A percentile compares a stretch with the other conserved stretches of the same genome.
phyloP scores from a whole-genome alignment of 2,888 invertebrate genomes.

The Holacanthella duospinosa region DNA sequence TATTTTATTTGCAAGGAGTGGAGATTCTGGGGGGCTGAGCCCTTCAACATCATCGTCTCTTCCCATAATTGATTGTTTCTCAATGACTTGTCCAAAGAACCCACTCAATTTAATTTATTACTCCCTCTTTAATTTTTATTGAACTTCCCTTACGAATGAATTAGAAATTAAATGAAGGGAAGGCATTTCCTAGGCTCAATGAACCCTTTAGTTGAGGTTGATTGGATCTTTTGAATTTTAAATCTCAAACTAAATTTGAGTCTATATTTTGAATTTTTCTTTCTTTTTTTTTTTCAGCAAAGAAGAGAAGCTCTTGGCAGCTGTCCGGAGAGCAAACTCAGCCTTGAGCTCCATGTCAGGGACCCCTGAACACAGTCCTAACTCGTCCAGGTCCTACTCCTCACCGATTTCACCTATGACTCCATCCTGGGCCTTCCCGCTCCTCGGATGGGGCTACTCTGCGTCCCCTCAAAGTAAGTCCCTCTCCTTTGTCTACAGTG shows the following conservation, averaged over 20 bases:
- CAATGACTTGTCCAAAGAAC: neutral
- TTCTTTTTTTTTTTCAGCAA: constrained; percentile 29
- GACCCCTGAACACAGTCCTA: constrained; percentile 38
- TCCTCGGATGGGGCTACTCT: constrained; percentile 37
- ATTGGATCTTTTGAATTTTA: no score
- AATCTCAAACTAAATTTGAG: neutral
- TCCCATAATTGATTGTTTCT: neutral
- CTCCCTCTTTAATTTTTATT: neutral
- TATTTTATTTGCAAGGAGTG: no score
- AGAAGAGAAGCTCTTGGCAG: constrained; percentile 37
- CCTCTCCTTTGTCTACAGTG: neutral
- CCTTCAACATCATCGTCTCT: neutral
- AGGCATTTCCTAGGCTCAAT: no score
- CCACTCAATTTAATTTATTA: neutral
- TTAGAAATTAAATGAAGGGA: no score
- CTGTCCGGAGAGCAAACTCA: constrained; percentile 37
- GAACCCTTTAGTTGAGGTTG: no score
- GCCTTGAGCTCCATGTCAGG: constrained; percentile 38
- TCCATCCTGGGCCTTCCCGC: constrained; percentile 38
- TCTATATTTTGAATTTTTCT: no score
- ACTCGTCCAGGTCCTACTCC: constrained; percentile 38
- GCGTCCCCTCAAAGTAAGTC: constrained; percentile 37
- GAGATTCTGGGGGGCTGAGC: neutral
- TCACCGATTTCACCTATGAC: constrained; percentile 38
- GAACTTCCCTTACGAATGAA: no score